Conservation (phyloP, 2,113 vertebrate genomes). For the Poicephalus meyeri region DNA sequence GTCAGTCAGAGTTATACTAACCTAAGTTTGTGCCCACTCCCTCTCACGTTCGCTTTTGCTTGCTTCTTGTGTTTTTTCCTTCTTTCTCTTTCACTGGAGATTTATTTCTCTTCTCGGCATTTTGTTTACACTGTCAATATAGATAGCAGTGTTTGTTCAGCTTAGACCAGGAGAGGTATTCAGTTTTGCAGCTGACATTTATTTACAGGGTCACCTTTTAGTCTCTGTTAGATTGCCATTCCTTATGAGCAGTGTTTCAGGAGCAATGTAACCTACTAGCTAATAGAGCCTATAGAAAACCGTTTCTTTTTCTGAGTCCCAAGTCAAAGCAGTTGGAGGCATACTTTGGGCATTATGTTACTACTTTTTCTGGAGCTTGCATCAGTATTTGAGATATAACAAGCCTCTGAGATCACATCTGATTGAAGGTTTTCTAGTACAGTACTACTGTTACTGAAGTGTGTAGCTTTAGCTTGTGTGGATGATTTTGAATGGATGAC, state of each 20-base stretch:
- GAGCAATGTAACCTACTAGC: not conserved
- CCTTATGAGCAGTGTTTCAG: not conserved
- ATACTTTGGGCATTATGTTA: not conserved
- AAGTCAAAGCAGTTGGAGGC: not conserved
- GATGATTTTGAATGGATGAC: not conserved
- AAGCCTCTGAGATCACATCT: not conserved
- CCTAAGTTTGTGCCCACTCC: not conserved
- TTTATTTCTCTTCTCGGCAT: not conserved
- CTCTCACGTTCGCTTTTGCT: not conserved
- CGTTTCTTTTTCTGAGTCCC: not conserved
- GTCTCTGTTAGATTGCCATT: not conserved
- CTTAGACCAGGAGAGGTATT: not conserved
- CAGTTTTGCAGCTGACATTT: slow-evolving; percentile 23
- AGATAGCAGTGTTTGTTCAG: slow-evolving; percentile 5
- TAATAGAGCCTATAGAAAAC: not conserved
- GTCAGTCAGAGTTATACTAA: not conserved
- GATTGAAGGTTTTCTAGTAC: not conserved
- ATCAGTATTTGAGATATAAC: not conserved
- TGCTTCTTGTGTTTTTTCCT: not conserved
- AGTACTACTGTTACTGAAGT: not conserved
- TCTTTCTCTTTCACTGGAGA: not conserved
- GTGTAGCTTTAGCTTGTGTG: not conserved
- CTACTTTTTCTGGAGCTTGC: not conserved
- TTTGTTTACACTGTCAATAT: slow-evolving; percentile 1
- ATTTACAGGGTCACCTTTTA: slow-evolving; percentile 14